Conservation (phyloP, 2,888 invertebrate species). For the Aphidius colemani region DNA sequence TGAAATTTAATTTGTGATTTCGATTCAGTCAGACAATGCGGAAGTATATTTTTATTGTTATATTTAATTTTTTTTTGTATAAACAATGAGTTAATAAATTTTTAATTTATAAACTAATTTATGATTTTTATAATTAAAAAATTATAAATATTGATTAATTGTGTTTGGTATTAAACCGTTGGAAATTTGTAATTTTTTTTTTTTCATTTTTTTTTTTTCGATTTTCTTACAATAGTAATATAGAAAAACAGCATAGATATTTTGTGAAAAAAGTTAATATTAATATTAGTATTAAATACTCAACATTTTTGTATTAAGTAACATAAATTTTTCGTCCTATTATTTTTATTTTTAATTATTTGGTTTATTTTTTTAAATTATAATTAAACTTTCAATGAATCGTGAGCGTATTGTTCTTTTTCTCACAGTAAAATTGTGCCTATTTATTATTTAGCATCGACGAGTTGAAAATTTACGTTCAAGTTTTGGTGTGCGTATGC, state of each 20-base stretch:
- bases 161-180: no score
- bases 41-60: not conserved
- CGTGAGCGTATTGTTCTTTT: not conserved
- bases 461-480: conserved; percentile 41
- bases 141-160: no score
- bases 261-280: no score
- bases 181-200: no score
- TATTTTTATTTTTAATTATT: not conserved
- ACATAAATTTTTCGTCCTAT: not conserved
- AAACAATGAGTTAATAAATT: not conserved
- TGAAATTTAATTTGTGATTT: not conserved
- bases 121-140: no score
- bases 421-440: conserved; percentile 15
- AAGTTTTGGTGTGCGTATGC: conserved; percentile 68
- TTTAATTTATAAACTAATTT: not conserved
- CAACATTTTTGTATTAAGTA: not conserved
- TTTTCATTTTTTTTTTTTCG: no score
- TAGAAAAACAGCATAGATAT: no score
- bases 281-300: no score
- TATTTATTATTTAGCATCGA: conserved; percentile 33
- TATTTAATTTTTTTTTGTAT: not conserved
- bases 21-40: not conserved
- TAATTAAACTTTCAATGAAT: not conserved
- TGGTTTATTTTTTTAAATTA: not conserved
- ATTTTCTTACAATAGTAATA: no score